Conservation (phyloP, 2,113 vertebrate genomes). For the Origma solitaria region DNA sequence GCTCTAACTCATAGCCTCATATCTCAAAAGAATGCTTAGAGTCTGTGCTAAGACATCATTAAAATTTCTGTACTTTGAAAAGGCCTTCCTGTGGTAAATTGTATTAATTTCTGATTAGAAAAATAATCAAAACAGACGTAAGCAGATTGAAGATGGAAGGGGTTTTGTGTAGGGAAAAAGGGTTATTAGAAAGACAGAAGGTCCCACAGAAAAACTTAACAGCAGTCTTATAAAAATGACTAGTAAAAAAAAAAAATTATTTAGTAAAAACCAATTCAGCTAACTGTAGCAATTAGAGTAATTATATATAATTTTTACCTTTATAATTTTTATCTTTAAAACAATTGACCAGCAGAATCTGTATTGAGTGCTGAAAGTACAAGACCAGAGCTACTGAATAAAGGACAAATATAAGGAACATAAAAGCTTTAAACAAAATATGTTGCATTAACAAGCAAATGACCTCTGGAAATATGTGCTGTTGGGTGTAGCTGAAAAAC, state of each 20-base stretch:
- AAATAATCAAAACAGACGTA: background rate
- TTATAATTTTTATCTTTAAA: too few relatives aligned
- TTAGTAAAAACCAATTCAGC: background rate
- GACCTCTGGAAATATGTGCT: background rate
- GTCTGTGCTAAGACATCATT: background rate
- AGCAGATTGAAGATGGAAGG: background rate
- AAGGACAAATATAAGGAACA: background rate
- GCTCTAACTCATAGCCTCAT: background rate
- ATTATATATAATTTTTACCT: background rate
- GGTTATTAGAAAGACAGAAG: background rate
- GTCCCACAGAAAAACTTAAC: background rate
- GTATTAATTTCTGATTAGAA: background rate
- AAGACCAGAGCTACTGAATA: background rate
- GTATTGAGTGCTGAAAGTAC: background rate
- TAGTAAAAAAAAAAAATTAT: background rate
- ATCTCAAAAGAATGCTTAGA: background rate
- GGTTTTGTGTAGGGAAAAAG: background rate
- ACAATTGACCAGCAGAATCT: background rate
- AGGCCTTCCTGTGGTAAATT: background rate
- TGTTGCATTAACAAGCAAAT: background rate
- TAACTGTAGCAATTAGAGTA: background rate
- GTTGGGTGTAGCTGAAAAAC: background rate
- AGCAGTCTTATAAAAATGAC: background rate
- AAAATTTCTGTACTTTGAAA: background rate
- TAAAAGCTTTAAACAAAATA: background rate